Conservation (phyloP, 1,140 invertebrate genomes). For the Megalonaias nervosa region DNA sequence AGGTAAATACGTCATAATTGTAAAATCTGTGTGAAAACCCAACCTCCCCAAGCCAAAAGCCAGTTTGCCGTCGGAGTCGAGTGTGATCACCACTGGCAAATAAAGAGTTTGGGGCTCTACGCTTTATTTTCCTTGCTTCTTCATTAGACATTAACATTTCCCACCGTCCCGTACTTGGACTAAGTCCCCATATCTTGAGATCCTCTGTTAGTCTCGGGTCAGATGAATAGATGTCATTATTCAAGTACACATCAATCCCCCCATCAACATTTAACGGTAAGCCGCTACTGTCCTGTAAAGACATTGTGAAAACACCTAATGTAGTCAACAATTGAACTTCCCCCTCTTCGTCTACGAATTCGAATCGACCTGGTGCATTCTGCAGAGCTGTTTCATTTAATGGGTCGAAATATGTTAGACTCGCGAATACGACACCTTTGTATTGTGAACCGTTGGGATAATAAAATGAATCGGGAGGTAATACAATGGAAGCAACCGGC, state of each 20-base stretch:
- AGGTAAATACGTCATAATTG: no score
- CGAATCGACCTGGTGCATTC: neutral
- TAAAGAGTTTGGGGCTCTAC: no score
- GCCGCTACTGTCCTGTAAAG: neutral
- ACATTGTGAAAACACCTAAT: neutral
- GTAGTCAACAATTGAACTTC: neutral
- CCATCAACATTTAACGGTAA: neutral
- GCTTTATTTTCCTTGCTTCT: no score
- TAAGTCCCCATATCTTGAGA: no score
- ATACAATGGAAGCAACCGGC: neutral
- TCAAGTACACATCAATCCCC: neutral
- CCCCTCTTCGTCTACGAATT: neutral
- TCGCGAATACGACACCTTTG: neutral
- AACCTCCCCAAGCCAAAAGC: no score
- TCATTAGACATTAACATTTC: no score
- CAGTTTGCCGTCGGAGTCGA: no score
- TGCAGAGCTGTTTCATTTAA: neutral
- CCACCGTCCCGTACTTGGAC: no score
- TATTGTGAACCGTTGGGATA: neutral
- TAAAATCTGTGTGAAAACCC: no score
- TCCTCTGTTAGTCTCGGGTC: no score
- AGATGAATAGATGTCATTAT: no score
- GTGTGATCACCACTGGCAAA: no score
- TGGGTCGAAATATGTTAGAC: neutral
- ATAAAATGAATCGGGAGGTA: conserved; percentile 2